Evolutionary conservation across 2,888 invertebrate species (phyloP), one percentile per base, ranked within the genome.

Genomic region (Tethea ocularis): DNA sequence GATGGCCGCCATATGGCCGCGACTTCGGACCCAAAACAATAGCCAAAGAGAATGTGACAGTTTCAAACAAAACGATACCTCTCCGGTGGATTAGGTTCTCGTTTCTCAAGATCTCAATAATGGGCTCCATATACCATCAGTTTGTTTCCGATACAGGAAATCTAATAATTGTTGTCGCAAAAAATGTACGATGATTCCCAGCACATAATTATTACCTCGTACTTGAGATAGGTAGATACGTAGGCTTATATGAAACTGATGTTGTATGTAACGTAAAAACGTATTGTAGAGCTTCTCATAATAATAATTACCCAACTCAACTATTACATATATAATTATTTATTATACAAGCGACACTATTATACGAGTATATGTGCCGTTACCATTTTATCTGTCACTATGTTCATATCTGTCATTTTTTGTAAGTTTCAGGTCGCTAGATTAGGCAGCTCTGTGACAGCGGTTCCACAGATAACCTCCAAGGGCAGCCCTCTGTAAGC

Each of bases 1-100:
- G 75, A 69, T 84, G 86, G 77, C 54, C 67, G 68, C 80, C 83
- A 84, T 66, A 75, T 83, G 84, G 65, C 52, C 63, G 58, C 54
- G 22, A 2, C 13, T 6, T 2, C 20, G 23, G 24, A 33, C 54
- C 56, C 54, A 38, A 51, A 46, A 46, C 46, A 46, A 46, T 38
- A 46, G 20, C 46, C 7, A 20, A 46, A 46, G 46, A 33, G 13
- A 33, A 33, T 33, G 13, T 13, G 33, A 33, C 33, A 29, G 17
- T 41, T 36, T 41, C 17, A 20, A 20, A 46, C 46, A 46, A 38
- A n/a, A 46, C 17, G 10, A 20, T 46, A 46, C 46, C 46, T 46
- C 46, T 20, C 20, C 17, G 17, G 46, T 46, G 46, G 20, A 10
- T 20, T 46, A 41, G 1, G 17, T 41, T 17, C 1, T 20, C 13